These are phyloP conservation scores for Eptatretus burgeri DNA, from an alignment of 2,113 vertebrate species.

Conservation along the genomic window DNA sequence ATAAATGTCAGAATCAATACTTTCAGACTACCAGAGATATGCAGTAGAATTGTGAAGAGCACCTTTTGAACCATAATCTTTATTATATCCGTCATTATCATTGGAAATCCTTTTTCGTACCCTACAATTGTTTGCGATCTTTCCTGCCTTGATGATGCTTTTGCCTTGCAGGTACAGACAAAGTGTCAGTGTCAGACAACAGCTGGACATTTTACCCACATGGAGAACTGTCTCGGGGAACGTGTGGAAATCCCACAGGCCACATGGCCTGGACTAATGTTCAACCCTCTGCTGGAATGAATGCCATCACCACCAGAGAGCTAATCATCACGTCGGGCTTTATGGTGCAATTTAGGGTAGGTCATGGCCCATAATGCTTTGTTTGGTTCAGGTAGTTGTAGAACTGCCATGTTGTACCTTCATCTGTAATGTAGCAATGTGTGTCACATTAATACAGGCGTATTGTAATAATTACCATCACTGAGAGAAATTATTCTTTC, in stretches of 20 bases:
- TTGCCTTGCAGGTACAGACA: conserved; percentile 17
- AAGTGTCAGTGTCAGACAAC: conserved; percentile 72
- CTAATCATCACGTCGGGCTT: conserved; percentile 92
- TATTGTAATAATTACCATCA: too few relatives aligned
- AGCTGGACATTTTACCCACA: conserved; percentile 97
- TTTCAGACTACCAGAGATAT: neutral
- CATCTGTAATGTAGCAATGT: too few relatives aligned
- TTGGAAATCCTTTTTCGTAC: neutral
- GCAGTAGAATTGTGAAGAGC: too few relatives aligned
- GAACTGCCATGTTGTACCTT: too few relatives aligned
- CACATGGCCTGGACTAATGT: conserved; percentile 97
- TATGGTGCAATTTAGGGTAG: conserved; percentile 88
- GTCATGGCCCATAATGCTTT: too few relatives aligned
- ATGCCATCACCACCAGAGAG: conserved; percentile 66
- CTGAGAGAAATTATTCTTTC: too few relatives aligned
- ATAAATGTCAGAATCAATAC: neutral
- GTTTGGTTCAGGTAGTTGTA: too few relatives aligned
- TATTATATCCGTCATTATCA: neutral
- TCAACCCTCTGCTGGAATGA: conserved; percentile 65
- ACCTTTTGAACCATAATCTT: too few relatives aligned
- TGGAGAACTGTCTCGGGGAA: conserved; percentile 70
- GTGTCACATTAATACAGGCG: too few relatives aligned
- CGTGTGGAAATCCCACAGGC: conserved; percentile 95
- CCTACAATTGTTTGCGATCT: too few relatives aligned
- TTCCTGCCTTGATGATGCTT: too few relatives aligned